Percentiles rank a stretch among this genome's conserved stretches.
Evolutionary conservation across 2,888 invertebrate genomes (phyloP).

Genomic region (Alentia gelatinosa): DNA sequence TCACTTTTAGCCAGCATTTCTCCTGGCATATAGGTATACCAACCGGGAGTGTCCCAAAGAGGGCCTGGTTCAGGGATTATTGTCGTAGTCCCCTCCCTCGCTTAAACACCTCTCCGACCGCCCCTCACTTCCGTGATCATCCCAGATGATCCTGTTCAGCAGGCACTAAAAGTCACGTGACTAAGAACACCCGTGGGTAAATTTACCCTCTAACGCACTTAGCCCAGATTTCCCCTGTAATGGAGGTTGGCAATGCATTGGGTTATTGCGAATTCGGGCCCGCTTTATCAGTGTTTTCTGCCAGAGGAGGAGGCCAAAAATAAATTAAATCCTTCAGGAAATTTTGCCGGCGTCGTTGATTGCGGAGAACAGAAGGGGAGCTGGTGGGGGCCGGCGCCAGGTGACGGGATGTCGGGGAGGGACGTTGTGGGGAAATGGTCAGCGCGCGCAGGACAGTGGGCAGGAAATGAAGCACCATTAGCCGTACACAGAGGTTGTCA

Average conservation of each 20-base stretch:
- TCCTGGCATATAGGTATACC: too few relatives aligned
- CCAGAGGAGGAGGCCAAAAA: too few relatives aligned
- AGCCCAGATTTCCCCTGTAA: not conserved
- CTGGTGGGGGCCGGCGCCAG: not conserved
- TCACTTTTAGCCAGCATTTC: not conserved
- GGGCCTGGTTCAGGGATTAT: not conserved
- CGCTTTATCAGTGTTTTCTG: not conserved
- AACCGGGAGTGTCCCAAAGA: too few relatives aligned
- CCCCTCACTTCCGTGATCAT: not conserved
- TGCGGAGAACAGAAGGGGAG: not conserved
- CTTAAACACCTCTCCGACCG: not conserved
- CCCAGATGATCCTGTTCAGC: not conserved
- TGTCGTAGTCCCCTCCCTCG: not conserved
- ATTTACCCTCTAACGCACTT: not conserved
- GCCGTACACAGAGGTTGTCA: not conserved
- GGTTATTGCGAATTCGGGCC: not conserved
- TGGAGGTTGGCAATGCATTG: not conserved
- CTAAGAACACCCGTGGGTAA: not conserved
- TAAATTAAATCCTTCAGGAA: not conserved
- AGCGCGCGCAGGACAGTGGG: not conserved
- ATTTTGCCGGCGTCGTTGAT: not conserved
- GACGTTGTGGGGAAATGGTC: not conserved
- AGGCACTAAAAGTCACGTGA: not conserved
- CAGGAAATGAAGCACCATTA: constrained; percentile 20
- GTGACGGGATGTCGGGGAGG: not conserved